Evolutionary conservation across 92 coral and sea anemone species (phyloP).

Genomic region (Porites evermanni): DNA sequence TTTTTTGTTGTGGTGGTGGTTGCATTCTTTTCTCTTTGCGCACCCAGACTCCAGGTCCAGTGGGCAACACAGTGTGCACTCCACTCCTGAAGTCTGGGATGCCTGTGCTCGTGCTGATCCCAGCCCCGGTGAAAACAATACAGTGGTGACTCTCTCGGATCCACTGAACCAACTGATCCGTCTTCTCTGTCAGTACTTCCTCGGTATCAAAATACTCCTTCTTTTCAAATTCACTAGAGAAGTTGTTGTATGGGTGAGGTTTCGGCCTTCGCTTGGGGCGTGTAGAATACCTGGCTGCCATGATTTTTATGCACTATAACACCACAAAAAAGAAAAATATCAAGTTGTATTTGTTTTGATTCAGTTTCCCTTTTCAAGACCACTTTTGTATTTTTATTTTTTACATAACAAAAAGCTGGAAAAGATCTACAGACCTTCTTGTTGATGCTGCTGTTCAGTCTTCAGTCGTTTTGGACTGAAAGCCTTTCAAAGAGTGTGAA

Average conservation of each 20-base stretch:
- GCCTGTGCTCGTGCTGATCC: conserved; percentile 85
- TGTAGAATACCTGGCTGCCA: neutral
- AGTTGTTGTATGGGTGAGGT: neutral
- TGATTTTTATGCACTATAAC: too few relatives aligned
- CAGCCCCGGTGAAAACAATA: conserved; percentile 83
- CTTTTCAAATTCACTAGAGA: conserved; percentile 64
- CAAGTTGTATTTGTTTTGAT: too few relatives aligned
- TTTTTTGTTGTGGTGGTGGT: conserved; percentile 35
- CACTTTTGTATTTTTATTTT: too few relatives aligned
- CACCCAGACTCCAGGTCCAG: conserved; percentile 85
- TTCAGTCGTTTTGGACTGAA: too few relatives aligned
- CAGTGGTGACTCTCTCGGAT: conserved; percentile 72
- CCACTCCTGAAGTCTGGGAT: conserved; percentile 83
- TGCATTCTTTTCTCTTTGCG: conserved; percentile 57
- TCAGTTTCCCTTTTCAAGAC: too few relatives aligned
- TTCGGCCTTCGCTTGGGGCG: conserved; percentile 28
- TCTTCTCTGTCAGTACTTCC: conserved; percentile 54
- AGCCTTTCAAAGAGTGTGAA: too few relatives aligned
- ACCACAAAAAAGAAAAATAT: too few relatives aligned
- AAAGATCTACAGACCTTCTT: too few relatives aligned
- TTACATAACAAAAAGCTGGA: too few relatives aligned
- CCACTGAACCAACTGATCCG: conserved; percentile 64
- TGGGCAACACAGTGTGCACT: conserved; percentile 76
- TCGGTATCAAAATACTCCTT: conserved; percentile 78
- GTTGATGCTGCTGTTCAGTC: too few relatives aligned